Base-by-base conservation (phyloP, 2,888 invertebrate species). In the Diarsia brunnea region DNA sequence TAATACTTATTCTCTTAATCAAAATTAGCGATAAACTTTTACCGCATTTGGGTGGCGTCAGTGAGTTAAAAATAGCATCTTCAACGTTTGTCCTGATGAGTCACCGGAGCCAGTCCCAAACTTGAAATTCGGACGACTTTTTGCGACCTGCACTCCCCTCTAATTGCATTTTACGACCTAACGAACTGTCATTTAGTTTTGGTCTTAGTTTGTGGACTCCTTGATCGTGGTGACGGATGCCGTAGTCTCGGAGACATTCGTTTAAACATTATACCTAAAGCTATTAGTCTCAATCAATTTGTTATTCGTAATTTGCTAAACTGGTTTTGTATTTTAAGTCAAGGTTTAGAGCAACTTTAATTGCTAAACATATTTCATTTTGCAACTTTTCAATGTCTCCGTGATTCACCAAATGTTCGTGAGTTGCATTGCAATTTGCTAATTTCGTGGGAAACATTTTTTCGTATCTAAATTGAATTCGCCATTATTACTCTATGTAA, bases 61-160 rank as follows among this genome's bases (percentile, higher is more conserved):
- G 58, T 61, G 61, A 80, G 75, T 84, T 88, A 84, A 84, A 88
- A 88, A 85, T 87, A 87, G 76, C 75, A 47, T 63, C 24, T 63
- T 76, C 21, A 73, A 60, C 67, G 71, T 79, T 82, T 77, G 76
- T 75, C 81, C 66, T 65, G 86, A 64, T 87, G 89, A 88, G 80
- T 87, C 86, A 88, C 66, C 79, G 55, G 27, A 55, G 81, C 73
- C 69, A 64, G 73, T 68, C 82, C 65, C 66, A 77, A 82, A 83
- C 75, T 80, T 81, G 74, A 76, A 79, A 76, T 79, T 81, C 53
- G 78, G 73, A 66, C 51, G 78, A 82, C 79, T 77, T 81, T 81
- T 86, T 81, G 64, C 47, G 47, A 73, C 58, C 21, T 72, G 69
- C 55, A 43, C 73, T 73, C 55, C 49, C 55, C 60, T 58, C 53